Percentiles rank a stretch among this genome's conserved stretches.
These are phyloP conservation scores for Crepidodera aurea DNA, from an alignment of 2,888 invertebrate species.

Conservation along the genomic window DNA sequence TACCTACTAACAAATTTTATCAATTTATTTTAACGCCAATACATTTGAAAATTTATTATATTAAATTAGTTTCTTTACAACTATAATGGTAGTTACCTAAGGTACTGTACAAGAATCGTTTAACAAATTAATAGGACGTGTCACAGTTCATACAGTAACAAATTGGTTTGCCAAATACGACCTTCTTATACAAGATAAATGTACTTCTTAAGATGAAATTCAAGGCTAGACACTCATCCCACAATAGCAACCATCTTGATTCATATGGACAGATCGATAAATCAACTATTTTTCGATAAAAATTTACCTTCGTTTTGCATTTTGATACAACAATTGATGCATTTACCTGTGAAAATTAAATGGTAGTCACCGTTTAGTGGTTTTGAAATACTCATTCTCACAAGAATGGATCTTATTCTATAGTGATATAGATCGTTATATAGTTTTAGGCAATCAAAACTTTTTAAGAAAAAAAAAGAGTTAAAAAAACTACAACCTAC, in stretches of 20 bases:
- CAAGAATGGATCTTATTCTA: no score
- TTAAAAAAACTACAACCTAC: no score
- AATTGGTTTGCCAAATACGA: background rate
- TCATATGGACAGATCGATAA: conserved; percentile 2
- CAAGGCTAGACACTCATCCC: background rate
- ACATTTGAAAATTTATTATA: no score
- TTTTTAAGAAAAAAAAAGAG: no score
- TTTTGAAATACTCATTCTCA: no score
- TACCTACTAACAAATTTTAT: no score
- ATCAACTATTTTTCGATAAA: conserved; percentile 10
- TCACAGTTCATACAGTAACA: background rate
- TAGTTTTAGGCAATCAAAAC: no score
- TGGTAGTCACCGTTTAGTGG: background rate
- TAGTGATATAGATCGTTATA: no score
- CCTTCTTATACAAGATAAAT: background rate
- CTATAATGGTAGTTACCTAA: no score
- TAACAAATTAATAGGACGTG: conserved; percentile 3
- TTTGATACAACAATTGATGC: background rate
- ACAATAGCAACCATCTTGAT: conserved; percentile 8
- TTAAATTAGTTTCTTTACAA: no score
- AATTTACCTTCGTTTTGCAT: background rate
- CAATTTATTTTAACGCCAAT: no score
- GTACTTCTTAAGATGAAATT: background rate
- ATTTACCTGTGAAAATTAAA: background rate
- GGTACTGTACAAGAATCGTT: background rate